These are phyloP conservation scores for Sepioteuthis lessoniana DNA, from an alignment of 2,888 invertebrate species.

Conservation along the genomic window DNA sequence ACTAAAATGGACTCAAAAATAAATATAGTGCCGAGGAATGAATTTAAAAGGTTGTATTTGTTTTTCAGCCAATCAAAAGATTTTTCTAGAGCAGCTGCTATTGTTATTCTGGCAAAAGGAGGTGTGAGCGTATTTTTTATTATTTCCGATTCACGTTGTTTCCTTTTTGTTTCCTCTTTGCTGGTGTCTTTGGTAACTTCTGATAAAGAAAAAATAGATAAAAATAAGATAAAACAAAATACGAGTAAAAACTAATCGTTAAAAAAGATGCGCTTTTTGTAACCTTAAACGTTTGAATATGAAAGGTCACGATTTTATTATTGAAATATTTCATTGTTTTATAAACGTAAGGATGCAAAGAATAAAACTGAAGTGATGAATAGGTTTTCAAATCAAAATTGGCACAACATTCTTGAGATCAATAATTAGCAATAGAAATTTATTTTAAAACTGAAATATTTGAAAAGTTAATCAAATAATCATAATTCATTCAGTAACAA, in stretches of 20 bases:
- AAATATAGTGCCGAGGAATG: too few relatives aligned
- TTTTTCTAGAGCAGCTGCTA: too few relatives aligned
- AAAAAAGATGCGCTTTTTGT: background rate
- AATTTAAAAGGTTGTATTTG: too few relatives aligned
- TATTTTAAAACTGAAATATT: background rate
- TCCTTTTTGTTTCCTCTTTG: too few relatives aligned
- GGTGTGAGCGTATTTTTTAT: too few relatives aligned
- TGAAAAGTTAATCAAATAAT: background rate
- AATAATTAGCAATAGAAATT: background rate
- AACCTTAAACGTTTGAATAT: background rate
- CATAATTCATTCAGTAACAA: background rate
- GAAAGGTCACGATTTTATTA: background rate
- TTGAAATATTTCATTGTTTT: background rate
- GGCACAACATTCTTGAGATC: background rate
- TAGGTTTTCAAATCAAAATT: background rate
- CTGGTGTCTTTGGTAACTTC: too few relatives aligned
- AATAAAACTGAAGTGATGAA: background rate
- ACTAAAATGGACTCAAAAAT: too few relatives aligned
- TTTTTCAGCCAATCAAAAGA: too few relatives aligned
- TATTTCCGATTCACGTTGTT: too few relatives aligned
- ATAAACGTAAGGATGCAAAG: background rate
- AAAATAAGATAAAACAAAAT: background rate
- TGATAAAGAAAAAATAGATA: too few relatives aligned
- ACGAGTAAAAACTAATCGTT: too few relatives aligned
- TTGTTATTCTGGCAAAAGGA: too few relatives aligned